Percentiles rank a stretch among this genome's conserved stretches.
Conservation (phyloP, 2,113 vertebrate species). For the Atlantisia rogersi region DNA sequence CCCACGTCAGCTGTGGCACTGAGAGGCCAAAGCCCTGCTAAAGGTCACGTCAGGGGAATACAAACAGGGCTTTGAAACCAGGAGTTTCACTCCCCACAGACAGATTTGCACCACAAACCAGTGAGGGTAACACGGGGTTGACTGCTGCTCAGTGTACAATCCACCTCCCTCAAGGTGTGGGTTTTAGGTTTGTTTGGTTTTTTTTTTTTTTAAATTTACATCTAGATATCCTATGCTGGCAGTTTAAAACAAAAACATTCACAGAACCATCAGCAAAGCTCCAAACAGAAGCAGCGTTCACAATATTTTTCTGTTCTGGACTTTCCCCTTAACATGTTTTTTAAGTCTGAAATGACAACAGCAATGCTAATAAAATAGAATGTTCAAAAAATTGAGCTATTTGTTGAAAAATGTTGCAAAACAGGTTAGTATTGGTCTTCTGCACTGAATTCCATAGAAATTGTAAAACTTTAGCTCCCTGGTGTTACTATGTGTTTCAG, state of each 20-base stretch:
- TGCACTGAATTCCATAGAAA: neutral
- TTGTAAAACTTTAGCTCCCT: neutral
- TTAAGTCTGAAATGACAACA: neutral
- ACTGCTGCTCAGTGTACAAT: neutral
- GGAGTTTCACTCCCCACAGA: neutral
- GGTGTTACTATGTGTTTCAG: neutral
- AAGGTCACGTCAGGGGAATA: neutral
- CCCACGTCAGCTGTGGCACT: rapidly evolving
- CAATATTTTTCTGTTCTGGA: neutral
- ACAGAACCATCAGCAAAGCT: neutral
- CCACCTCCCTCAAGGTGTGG: neutral
- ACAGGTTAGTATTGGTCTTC: neutral
- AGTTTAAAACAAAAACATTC: neutral
- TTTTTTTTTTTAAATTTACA: neutral
- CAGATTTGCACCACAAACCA: neutral
- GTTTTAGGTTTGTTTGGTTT: too few species aligned
- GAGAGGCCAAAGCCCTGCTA: neutral
- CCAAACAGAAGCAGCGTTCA: neutral
- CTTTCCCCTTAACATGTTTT: neutral
- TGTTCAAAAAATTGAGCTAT: neutral
- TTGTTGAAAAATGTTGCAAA: neutral
- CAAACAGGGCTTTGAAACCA: neutral
- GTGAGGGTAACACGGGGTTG: rapidly evolving
- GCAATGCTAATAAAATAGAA: neutral
- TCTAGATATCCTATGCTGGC: neutral